These are phyloP conservation scores for Homarus americanus DNA, from an alignment of 1,140 invertebrate species.

Conservation along the genomic window DNA sequence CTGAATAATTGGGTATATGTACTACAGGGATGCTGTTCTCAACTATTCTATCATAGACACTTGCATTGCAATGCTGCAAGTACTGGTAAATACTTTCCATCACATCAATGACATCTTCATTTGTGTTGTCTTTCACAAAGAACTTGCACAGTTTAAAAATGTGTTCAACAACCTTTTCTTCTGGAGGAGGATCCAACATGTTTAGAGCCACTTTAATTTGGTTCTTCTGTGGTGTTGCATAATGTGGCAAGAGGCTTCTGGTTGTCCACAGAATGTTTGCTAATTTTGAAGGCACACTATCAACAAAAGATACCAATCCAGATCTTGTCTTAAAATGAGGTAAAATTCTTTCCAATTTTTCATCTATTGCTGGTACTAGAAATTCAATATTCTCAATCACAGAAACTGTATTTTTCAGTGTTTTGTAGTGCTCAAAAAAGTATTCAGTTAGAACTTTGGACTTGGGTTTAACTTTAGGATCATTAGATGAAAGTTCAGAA, in stretches of 20 bases:
- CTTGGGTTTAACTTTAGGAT: slow-evolving; percentile 26
- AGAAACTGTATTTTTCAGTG: not conserved
- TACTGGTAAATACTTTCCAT: slow-evolving; percentile 52
- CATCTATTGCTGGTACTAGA: slow-evolving; percentile 14
- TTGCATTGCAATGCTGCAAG: not conserved
- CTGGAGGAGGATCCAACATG: not conserved
- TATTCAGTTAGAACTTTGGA: slow-evolving; percentile 10
- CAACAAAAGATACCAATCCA: slow-evolving; percentile 26
- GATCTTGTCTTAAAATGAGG: slow-evolving; percentile 25
- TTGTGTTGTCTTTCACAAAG: not conserved
- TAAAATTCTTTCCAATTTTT: not conserved
- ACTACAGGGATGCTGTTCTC: not conserved
- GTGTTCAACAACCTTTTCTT: slow-evolving; percentile 16
- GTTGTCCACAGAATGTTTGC: slow-evolving; percentile 34
- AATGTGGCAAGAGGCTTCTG: slow-evolving; percentile 11
- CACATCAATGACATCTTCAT: not conserved
- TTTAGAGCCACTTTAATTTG: not conserved
- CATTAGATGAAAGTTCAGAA: not conserved
- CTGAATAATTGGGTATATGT: slow-evolving; percentile 1
- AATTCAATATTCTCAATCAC: slow-evolving; percentile 21
- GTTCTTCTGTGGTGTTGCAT: not conserved
- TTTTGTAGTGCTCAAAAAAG: not conserved
- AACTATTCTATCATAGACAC: not conserved
- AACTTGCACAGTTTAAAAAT: not conserved
- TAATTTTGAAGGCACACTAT: not conserved